These are phyloP conservation scores for Sinella curviseta DNA, from an alignment of 1,140 invertebrate genomes.

Conservation along the genomic window DNA sequence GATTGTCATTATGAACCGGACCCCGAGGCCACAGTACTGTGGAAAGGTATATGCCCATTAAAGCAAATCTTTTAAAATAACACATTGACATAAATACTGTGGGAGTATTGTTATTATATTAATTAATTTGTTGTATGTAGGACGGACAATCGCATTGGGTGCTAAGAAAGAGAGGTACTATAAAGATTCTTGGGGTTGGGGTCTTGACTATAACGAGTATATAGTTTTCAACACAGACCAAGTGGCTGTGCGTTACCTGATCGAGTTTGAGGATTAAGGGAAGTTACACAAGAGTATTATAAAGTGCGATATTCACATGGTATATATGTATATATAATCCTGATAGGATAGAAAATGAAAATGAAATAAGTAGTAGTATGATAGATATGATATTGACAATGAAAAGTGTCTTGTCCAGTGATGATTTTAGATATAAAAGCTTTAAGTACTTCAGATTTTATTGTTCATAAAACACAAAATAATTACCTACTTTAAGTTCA, in stretches of 20 bases:
- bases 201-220: slow-evolving; percentile 55
- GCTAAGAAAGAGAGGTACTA: slow-evolving; percentile 47
- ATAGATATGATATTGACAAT: too few relatives aligned
- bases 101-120: too few relatives aligned
- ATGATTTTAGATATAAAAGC: too few relatives aligned
- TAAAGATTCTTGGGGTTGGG: neutral
- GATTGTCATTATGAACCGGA: slow-evolving; percentile 38
- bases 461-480: too few relatives aligned
- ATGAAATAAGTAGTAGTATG: too few relatives aligned
- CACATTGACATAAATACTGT: too few relatives aligned
- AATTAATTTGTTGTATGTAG: slow-evolving; percentile 25
- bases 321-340: too few relatives aligned
- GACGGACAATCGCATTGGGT: slow-evolving; percentile 54
- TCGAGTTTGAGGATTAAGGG: slow-evolving; percentile 43
- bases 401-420: too few relatives aligned
- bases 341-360: too few relatives aligned
- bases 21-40: slow-evolving; percentile 36
- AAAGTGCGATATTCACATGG: too few relatives aligned
- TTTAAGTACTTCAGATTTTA: too few relatives aligned
- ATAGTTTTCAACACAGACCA: slow-evolving; percentile 56
- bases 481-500: too few relatives aligned
- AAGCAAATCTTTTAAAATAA: neutral
- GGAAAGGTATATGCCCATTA: slow-evolving; percentile 45
- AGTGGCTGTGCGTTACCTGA: slow-evolving; percentile 55
- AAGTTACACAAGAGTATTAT: neutral